These are phyloP conservation scores for Lemur catta DNA, from an alignment of 2,797 vertebrate species.

Conservation along the genomic window DNA sequence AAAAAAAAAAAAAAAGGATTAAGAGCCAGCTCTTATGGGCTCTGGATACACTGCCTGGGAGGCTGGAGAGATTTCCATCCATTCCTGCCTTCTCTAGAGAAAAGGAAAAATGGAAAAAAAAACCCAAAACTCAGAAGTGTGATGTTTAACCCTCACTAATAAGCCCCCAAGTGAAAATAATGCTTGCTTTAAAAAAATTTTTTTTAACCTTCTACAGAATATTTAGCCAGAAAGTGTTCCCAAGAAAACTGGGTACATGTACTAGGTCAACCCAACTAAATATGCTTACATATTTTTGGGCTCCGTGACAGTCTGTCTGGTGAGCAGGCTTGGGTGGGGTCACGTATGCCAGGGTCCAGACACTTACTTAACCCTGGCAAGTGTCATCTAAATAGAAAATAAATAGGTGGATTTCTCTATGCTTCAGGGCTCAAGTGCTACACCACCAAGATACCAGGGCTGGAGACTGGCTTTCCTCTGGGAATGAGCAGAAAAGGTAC, in stretches of 20 bases:
- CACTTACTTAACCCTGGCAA: not conserved
- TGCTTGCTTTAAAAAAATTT: not conserved
- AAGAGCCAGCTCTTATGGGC: conserved; percentile 1
- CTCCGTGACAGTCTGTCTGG: not conserved
- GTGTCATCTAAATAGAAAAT: not conserved
- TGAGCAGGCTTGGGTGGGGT: not conserved
- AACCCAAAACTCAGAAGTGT: not conserved
- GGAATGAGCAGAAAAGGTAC: not conserved
- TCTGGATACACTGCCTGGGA: not conserved
- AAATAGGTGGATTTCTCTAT: not conserved
- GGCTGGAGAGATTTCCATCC: not conserved
- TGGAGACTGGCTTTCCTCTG: not conserved
- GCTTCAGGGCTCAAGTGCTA: not conserved
- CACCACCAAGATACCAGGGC: not conserved
- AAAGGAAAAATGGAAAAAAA: not conserved
- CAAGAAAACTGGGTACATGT: not conserved
- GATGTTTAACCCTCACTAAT: not conserved
- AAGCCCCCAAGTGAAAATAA: not conserved
- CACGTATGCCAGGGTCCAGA: not conserved
- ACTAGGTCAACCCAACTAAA: not conserved
- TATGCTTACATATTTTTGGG: not conserved
- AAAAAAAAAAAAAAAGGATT: not conserved
- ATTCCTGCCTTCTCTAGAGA: not conserved
- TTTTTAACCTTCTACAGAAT: not conserved
- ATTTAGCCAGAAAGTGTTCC: not conserved